Evolutionary conservation across 2,113 vertebrate species (phyloP).

Genomic region (Bungarus multicinctus): DNA sequence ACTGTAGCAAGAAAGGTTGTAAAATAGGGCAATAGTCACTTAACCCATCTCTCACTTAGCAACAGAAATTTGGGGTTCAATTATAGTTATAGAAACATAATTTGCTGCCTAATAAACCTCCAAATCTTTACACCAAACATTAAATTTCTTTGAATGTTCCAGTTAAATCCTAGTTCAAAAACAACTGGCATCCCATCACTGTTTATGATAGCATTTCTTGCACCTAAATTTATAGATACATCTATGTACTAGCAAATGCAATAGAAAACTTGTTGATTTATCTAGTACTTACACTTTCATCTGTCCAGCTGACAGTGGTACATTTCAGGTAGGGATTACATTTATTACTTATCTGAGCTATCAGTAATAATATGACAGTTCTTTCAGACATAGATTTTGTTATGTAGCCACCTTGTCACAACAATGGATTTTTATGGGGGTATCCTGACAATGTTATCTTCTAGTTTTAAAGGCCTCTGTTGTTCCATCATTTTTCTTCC

Average conservation of each 20-base stretch:
- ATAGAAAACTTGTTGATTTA: not conserved
- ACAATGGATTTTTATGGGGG: not conserved
- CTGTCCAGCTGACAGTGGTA: not conserved
- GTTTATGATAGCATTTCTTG: not conserved
- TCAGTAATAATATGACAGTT: not conserved
- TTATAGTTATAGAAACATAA: not conserved
- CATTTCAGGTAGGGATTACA: not conserved
- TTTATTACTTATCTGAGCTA: not conserved
- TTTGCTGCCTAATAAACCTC: too few relatives aligned
- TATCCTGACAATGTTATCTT: not conserved
- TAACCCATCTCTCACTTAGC: not conserved
- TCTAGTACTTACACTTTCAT: not conserved
- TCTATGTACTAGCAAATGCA: not conserved
- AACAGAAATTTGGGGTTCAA: not conserved
- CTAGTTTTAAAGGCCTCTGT: not conserved
- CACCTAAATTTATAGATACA: not conserved
- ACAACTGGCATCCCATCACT: not conserved
- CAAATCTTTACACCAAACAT: not conserved
- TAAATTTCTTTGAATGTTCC: not conserved
- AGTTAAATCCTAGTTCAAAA: not conserved
- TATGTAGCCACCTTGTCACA: not conserved
- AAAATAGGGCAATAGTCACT: not conserved
- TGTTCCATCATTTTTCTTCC: not conserved
- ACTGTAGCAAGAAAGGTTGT: not conserved
- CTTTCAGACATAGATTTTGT: not conserved